A percentile compares a stretch with the other conserved stretches of the same genome.
phyloP scores from a whole-genome alignment of 2,113 vertebrate species.

The Neolamprologus sp. region DNA sequence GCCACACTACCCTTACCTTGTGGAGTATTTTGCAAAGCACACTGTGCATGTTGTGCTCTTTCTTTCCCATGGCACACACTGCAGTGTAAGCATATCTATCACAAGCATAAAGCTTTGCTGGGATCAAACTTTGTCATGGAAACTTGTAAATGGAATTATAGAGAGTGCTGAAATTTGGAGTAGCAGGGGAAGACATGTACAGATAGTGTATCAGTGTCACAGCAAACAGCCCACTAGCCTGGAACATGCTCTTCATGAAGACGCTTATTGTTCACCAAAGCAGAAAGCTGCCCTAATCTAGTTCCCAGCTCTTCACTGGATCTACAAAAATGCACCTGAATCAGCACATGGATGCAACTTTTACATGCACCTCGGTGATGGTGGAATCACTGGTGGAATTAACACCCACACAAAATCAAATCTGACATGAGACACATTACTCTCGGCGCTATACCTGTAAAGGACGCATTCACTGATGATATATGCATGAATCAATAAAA shows the following conservation, averaged over 20 bases:
- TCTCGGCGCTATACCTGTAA: fast-evolving
- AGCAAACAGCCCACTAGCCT: neutral
- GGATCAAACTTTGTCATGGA: neutral
- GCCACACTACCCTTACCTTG: neutral
- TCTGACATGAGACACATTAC: neutral
- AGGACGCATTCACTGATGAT: neutral
- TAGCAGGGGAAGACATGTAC: neutral
- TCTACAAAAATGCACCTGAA: neutral
- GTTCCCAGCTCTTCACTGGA: neutral
- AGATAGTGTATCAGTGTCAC: neutral
- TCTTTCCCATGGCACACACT: neutral
- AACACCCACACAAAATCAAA: neutral
- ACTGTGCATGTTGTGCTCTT: neutral
- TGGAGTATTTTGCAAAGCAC: neutral
- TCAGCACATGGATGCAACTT: fast-evolving
- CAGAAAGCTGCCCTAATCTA: neutral
- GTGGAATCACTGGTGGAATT: neutral
- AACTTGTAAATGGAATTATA: neutral
- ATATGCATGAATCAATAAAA: neutral
- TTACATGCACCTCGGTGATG: neutral
- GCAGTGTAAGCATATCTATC: neutral
- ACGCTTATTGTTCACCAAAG: neutral
- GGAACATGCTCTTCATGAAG: neutral
- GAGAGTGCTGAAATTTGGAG: neutral
- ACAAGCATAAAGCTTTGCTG: neutral